A percentile compares a stretch with the other conserved stretches of the same genome.
Conservation (phyloP, 2,888 invertebrate species). For the Conops quadrifasciatus region DNA sequence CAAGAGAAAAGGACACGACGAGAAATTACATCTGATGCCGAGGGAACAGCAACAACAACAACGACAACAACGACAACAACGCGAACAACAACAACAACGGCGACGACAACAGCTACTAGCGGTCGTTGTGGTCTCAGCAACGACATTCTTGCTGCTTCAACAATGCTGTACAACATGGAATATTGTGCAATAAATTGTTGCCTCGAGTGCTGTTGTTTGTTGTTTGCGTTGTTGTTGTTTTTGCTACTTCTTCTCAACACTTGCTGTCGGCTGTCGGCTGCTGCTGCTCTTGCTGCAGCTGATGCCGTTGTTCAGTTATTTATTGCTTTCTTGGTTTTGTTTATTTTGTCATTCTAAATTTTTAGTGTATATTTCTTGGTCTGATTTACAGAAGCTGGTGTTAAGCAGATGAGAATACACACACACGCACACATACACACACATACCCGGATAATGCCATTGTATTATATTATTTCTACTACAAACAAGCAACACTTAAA, state of each 20-base stretch:
- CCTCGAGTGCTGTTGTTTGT: background rate
- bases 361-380: no score
- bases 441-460: background rate
- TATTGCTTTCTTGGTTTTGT: background rate
- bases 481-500: background rate
- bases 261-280: no score
- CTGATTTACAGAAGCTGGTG: no score
- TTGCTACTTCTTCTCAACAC: no score
- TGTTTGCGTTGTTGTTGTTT: background rate
- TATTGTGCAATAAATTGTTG: conserved; percentile 4
- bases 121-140: no score
- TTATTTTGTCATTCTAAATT: no score
- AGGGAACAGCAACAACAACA: background rate
- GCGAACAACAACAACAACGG: background rate
- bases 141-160: no score
- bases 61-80: no score
- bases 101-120: no score
- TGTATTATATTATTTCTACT: no score
- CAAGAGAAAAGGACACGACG: background rate
- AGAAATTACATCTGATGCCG: background rate
- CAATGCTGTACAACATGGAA: background rate
- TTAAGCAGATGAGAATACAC: background rate
- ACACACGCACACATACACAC: background rate
- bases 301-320: background rate
- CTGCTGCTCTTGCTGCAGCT: background rate